A percentile compares a stretch with the other conserved stretches of the same genome.
phyloP scores from a whole-genome alignment of 2,797 vertebrate species.

The Poliocrania exsul region DNA sequence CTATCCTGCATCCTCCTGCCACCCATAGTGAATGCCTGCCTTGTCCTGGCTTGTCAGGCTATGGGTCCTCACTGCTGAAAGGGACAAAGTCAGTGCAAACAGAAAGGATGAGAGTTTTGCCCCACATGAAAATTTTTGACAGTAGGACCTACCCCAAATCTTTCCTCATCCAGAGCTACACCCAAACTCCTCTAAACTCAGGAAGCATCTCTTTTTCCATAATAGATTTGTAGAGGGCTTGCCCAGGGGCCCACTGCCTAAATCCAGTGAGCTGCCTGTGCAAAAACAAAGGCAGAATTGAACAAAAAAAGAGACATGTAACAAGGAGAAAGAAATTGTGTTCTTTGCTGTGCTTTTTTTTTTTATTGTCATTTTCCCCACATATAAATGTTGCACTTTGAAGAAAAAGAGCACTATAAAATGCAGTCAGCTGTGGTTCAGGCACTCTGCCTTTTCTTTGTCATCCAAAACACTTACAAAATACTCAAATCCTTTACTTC shows the following conservation, averaged over 20 bases:
- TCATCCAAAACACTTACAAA: neutral
- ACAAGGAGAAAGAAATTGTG: neutral
- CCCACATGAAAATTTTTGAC: neutral
- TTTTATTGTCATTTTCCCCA: neutral
- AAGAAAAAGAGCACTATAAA: neutral
- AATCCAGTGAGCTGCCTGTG: neutral
- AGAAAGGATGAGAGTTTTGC: neutral
- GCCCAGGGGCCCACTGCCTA: neutral
- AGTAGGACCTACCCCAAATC: neutral
- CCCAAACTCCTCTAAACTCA: neutral
- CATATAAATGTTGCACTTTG: neutral
- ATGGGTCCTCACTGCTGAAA: accelerated
- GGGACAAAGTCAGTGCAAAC: neutral
- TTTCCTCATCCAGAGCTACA: neutral
- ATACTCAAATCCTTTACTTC: neutral
- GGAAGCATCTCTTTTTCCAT: neutral
- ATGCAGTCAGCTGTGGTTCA: neutral
- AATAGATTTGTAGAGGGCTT: neutral
- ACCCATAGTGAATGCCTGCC: accelerated
- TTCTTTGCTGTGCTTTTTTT: neutral
- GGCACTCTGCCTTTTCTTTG: neutral
- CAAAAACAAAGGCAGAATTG: neutral
- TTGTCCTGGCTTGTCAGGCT: accelerated
- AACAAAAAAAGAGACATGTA: neutral
- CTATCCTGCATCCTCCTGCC: neutral